Evolutionary conservation across 2,888 invertebrate species (phyloP).

Genomic region (Pocota personata): DNA sequence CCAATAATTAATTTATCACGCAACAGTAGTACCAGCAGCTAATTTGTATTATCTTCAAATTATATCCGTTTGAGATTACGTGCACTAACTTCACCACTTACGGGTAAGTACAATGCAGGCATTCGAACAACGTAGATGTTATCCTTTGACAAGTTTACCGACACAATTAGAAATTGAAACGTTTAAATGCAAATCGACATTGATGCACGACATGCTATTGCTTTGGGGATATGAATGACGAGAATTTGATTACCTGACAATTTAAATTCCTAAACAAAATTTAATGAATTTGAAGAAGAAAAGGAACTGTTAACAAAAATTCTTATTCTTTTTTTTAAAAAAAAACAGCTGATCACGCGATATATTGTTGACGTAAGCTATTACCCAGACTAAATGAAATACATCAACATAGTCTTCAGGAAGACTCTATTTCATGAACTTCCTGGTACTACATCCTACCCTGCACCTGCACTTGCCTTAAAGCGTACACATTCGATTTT

Average conservation of each 20-base stretch:
- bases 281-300: neutral
- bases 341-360: neutral
- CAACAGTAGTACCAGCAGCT: neutral
- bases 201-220: neutral
- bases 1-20: neutral
- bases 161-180: constrained; percentile 1
- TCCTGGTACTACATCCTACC: neutral
- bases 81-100: neutral
- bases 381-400: neutral
- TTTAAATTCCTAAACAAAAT: neutral
- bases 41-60: neutral
- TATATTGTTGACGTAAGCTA: neutral
- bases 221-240: neutral
- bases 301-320: neutral
- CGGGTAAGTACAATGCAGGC: neutral
- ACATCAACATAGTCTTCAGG: neutral
- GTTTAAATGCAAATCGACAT: constrained; percentile 1
- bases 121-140: neutral
- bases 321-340: too few species aligned
- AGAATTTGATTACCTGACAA: constrained; percentile 13
- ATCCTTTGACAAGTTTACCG: constrained; percentile 14
- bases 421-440: neutral
- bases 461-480: neutral
- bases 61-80: neutral
- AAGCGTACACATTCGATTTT: neutral